Evolutionary conservation across 2,113 vertebrate genomes (phyloP).

Genomic region (Nymphicus hollandicus): DNA sequence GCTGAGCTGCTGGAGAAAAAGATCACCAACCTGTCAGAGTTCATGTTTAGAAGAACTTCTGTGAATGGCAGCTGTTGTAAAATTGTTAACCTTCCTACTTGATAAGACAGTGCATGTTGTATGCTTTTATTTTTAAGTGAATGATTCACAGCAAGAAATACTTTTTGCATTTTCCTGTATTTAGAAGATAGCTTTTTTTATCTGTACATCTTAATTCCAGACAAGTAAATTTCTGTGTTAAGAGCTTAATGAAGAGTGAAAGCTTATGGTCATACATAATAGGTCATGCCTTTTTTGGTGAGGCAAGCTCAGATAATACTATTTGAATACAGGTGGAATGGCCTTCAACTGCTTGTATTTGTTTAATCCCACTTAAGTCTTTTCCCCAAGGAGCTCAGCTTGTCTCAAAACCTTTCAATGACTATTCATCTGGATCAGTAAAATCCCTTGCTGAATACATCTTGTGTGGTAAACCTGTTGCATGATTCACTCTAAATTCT

Average conservation of each 20-base stretch:
- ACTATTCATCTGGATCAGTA: not conserved
- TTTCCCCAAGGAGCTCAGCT: not conserved
- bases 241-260: not conserved
- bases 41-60: conserved; percentile 27
- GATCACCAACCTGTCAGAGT: conserved; percentile 36
- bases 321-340: not conserved
- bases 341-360: not conserved
- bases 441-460: not conserved
- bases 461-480: not conserved
- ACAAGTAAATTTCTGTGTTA: not conserved
- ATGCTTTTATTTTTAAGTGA: not conserved
- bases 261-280: not conserved
- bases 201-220: not conserved
- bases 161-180: conserved; percentile 34
- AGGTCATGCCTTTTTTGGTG: not conserved
- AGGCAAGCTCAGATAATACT: not conserved
- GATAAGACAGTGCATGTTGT: not conserved
- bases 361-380: not conserved
- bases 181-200: not conserved
- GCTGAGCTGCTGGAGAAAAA: not conserved
- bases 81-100: conserved; percentile 7
- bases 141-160: not conserved
- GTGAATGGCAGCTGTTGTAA: not conserved
- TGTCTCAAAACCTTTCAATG: not conserved
- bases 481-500: not conserved